Evolutionary conservation across 64 coral and sea anemone species (phyloP), one percentile per base, ranked within the genome.

Genomic region (Anthopleura sola): DNA sequence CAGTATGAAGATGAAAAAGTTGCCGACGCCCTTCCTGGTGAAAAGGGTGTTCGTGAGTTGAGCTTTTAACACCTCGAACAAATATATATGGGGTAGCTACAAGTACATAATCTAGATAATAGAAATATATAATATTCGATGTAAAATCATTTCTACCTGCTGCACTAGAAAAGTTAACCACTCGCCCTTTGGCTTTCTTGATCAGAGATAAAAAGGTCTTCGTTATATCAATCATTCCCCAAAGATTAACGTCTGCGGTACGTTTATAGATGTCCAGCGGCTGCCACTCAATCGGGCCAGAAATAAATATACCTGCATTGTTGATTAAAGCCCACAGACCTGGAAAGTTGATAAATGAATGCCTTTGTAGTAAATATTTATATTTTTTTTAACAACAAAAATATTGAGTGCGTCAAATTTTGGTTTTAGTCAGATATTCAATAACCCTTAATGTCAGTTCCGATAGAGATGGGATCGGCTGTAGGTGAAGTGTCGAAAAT

Each of bases 161-260:
- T 3, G 83, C 75, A 74, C 88, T 90, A 15, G 80, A 81, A 29
- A 90, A 56, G 32, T 90, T 90, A 21, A 90, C 36, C 8, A 90
- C 81, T 34, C 88, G 81, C 48, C 88, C 88, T 20, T 75, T 82
- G 0, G 88, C 60, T 47, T 84, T 84, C 62, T 85, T 90, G 39
- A 90, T 53, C 9, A 90, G 49, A 5, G 88, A 81, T 33, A 90
- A 66, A 75, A 90, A 90, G 28, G 82, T 90, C 80, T 90, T 68
- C 6, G 88, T 90, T 11, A 84, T 66, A 14, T 23, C 39, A 37
- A 90, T 77, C 66, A 55, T 40, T 34, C 88, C 88, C 88, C 88
- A 90, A 16, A 90, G 88, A 85, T 90, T 90, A 17, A 90, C 88
- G 83, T 90, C 82, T 19, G 68, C 88, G 31, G 69, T 90, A 6